Evolutionary conservation across 1,140 invertebrate genomes (phyloP), one percentile per base, ranked within the genome.

Genomic region (Oncopodura yosiiana): DNA sequence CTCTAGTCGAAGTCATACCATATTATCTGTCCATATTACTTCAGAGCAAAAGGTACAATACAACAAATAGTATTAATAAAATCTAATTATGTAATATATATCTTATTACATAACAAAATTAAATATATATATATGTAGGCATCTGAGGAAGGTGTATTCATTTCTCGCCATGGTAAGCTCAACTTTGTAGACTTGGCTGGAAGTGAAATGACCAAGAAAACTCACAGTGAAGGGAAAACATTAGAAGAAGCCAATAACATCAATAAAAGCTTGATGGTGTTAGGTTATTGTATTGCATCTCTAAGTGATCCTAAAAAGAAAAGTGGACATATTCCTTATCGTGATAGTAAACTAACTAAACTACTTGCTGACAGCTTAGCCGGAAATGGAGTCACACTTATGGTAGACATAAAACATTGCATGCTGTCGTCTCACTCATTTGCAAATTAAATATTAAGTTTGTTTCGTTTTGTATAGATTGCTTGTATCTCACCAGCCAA

Each of bases 181-280:
- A 93, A 94, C 74, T 88, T 96, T 66, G 91, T 96, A 1, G 92
- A 96, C 68, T 71, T 96, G 48, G 92, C 92, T 1, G 92, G 92
- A 11, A 91, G 87, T 65, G 92, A 96, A 72, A 86, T 94, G 79
- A 90, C 87, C 3, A 91, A 90, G 68, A 86, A 89, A 65, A 97
- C 93, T 0, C 82, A 89, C 52, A 94, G 90, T 63, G 83, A 86
- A 63, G 87, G 87, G 1, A 91, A 90, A 68, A 91, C 86, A 0
- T 70, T 92, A 46, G 85, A 90, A 67, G 92, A 95, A 70, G 91
- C 91, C 0, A 94, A 94, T 67, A 94, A 92, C 68, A 96, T 95
- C 56, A 96, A 96, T 68, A 88, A 95, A 65, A 96, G 92, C 63
- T 74, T 92, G 0, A 94, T 96, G 79, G 94, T 96, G 2, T 73